Conservation (phyloP, 2,888 invertebrate genomes). For the Plemyria rubiginata region DNA sequence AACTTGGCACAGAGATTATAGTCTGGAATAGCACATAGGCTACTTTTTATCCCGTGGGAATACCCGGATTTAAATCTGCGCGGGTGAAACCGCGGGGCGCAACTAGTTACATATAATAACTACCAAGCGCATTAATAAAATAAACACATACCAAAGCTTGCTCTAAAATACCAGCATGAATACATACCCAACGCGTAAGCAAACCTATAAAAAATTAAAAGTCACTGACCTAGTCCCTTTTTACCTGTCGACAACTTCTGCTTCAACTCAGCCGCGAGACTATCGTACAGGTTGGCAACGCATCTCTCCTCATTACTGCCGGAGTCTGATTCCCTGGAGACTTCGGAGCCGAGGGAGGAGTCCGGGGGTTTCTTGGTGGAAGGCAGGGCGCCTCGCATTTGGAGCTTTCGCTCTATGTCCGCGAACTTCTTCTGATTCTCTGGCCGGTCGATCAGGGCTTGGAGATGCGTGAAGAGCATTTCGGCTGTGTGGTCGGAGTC, state of each 20-base stretch:
- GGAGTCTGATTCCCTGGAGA: constrained; percentile 88
- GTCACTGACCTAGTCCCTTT: constrained; percentile 77
- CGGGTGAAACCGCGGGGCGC: too few species aligned
- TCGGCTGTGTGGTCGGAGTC: constrained; percentile 97
- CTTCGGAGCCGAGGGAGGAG: constrained; percentile 90
- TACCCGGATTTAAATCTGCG: too few species aligned
- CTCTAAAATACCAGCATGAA: constrained; percentile 45
- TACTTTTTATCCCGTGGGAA: too few species aligned
- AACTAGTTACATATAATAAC: too few species aligned
- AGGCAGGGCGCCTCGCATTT: constrained; percentile 85
- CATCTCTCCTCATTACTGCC: constrained; percentile 89
- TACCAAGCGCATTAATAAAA: neutral
- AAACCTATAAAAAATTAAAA: constrained; percentile 57
- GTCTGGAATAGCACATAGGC: too few species aligned
- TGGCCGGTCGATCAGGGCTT: constrained; percentile 91
- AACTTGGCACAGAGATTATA: too few species aligned
- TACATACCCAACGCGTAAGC: constrained; percentile 48
- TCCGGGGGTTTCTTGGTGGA: constrained; percentile 87
- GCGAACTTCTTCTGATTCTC: constrained; percentile 94
- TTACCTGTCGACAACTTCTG: constrained; percentile 85
- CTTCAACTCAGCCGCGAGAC: constrained; percentile 95
- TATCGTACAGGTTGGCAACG: constrained; percentile 93
- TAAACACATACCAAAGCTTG: constrained; percentile 12
- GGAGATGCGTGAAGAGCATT: constrained; percentile 93
- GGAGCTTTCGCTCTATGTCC: constrained; percentile 88